Conservation (phyloP, 1,140 invertebrate genomes). For the Heterodera schachtii region DNA sequence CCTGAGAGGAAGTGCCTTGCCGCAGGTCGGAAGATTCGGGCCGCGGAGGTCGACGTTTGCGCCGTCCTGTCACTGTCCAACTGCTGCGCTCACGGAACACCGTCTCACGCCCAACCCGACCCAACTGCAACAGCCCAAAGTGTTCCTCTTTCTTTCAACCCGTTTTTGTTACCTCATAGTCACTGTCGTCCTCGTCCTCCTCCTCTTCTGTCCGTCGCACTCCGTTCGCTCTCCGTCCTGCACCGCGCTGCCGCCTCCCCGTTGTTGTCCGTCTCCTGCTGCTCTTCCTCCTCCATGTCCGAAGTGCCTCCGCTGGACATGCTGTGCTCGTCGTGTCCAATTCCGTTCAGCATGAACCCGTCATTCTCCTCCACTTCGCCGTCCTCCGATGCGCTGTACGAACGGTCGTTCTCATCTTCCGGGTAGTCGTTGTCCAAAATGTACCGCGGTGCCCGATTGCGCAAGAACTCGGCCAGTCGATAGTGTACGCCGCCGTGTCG, state of each 20-base stretch:
- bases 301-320: conserved; percentile 1
- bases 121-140: conserved; percentile 13
- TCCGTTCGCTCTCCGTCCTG: background rate
- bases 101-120: conserved; percentile 17
- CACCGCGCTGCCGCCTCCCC: background rate
- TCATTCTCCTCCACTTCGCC: conserved; percentile 3
- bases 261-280: background rate
- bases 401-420: conserved; percentile 7
- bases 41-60: conserved; percentile 7
- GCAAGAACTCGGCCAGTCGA: background rate
- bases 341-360: conserved; percentile 3
- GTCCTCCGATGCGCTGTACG: conserved; percentile 5
- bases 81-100: conserved; percentile 25
- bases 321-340: conserved; percentile 17
- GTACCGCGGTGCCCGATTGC: background rate
- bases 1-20: background rate
- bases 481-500: background rate
- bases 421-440: conserved; percentile 9
- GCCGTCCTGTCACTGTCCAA: conserved; percentile 12
- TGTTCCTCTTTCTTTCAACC: background rate
- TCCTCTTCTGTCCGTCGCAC: conserved; percentile 2
- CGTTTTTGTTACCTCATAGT: background rate
- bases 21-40: background rate
- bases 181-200: conserved; percentile 23
- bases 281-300: background rate